Conservation (phyloP, 2,888 invertebrate species). For the Megaustenia siamemsis region DNA sequence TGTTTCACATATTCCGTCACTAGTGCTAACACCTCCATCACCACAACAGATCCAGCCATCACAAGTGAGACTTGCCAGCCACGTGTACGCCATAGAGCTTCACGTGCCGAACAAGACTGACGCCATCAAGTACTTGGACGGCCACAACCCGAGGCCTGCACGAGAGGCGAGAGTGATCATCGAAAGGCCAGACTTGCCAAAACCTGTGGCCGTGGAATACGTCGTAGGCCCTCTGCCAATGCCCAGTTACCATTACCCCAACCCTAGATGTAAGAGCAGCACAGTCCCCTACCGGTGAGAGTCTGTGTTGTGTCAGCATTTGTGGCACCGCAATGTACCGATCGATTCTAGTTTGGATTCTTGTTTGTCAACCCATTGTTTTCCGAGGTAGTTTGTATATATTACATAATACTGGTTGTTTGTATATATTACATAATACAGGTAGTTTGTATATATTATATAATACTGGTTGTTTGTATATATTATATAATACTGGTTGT, state of each 20-base stretch:
- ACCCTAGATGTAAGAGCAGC: constrained; percentile 45
- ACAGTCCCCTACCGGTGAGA: constrained; percentile 31
- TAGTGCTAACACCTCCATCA: too few relatives aligned
- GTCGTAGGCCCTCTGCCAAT: constrained; percentile 65
- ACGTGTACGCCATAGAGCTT: constrained; percentile 54
- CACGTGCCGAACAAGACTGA: constrained; percentile 62
- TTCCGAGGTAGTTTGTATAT: too few relatives aligned
- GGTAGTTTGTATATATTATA: too few relatives aligned
- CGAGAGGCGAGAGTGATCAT: constrained; percentile 64
- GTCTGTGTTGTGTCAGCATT: too few relatives aligned
- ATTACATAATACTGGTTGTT: too few relatives aligned
- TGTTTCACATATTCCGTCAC: too few relatives aligned
- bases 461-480: too few relatives aligned
- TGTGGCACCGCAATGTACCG: too few relatives aligned
- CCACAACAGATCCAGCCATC: not conserved
- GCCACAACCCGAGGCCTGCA: constrained; percentile 53
- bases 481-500: too few relatives aligned
- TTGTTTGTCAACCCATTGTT: too few relatives aligned
- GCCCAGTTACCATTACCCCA: constrained; percentile 57
- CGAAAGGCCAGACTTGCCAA: constrained; percentile 55
- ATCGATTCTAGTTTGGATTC: too few relatives aligned
- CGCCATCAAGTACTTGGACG: constrained; percentile 60
- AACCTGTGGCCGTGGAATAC: constrained; percentile 64
- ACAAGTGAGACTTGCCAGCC: not conserved
- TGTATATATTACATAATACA: too few relatives aligned